These are phyloP conservation scores for Lepidurus apus DNA, from an alignment of 1,140 invertebrate species.

Conservation along the genomic window DNA sequence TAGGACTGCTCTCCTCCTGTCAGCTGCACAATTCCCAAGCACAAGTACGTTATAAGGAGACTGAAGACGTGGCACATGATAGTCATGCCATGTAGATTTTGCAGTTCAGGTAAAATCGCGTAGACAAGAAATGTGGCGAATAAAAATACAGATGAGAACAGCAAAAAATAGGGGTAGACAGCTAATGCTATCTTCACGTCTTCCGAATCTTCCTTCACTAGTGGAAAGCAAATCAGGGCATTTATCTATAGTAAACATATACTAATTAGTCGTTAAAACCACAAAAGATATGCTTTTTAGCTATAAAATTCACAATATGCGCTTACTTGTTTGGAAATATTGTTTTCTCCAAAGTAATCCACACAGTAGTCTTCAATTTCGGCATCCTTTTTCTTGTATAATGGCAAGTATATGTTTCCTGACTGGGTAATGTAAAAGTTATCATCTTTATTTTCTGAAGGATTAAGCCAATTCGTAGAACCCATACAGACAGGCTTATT, in stretches of 20 bases:
- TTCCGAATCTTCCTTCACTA: background rate
- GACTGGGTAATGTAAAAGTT: background rate
- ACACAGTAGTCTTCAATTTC: conserved; percentile 25
- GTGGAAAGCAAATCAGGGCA: conserved; percentile 29
- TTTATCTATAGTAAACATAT: background rate
- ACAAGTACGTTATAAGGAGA: conserved; percentile 56
- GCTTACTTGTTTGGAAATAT: background rate
- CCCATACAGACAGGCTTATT: background rate
- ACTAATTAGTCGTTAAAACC: background rate
- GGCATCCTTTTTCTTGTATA: background rate
- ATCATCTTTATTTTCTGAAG: background rate
- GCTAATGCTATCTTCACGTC: background rate
- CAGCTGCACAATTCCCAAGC: conserved; percentile 51
- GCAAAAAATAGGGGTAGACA: conserved; percentile 48
- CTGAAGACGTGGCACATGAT: conserved; percentile 64
- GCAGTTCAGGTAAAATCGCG: conserved; percentile 59
- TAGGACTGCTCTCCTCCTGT: background rate
- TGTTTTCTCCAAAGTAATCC: background rate
- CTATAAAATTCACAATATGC: background rate
- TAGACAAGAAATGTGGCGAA: conserved; percentile 65
- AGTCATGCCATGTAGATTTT: conserved; percentile 60
- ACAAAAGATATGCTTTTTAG: background rate
- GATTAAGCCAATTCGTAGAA: background rate
- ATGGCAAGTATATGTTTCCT: background rate
- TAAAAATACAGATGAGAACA: conserved; percentile 65